These are phyloP conservation scores for Ypsolopha sequella DNA, from an alignment of 2,888 invertebrate species.

Conservation along the genomic window DNA sequence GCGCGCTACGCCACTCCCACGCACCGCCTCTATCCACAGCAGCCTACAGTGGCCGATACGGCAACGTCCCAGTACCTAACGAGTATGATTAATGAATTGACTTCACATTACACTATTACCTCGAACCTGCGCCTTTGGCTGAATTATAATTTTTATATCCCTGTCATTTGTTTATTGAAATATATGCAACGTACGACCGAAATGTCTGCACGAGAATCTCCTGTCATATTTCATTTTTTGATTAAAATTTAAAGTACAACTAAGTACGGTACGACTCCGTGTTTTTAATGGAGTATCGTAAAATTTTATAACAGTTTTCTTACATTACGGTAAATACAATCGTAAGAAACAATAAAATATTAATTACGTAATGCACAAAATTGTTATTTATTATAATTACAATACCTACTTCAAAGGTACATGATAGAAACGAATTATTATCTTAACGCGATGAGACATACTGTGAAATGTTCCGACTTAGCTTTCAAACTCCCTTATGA, in stretches of 20 bases:
- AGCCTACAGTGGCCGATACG: conserved; percentile 39
- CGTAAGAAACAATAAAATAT: conserved; percentile 68
- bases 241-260: conserved; percentile 62
- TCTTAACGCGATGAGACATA: conserved; percentile 68
- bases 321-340: conserved; percentile 66
- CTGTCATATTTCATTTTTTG: conserved; percentile 42
- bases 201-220: conserved; percentile 47
- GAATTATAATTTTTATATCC: conserved; percentile 53
- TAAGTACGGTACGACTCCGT: conserved; percentile 61
- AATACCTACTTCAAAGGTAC: conserved; percentile 68
- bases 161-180: conserved; percentile 65
- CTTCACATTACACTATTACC: conserved; percentile 67
- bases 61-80: conserved; percentile 54
- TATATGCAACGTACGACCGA: conserved; percentile 51
- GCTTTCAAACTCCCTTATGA: conserved; percentile 59
- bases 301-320: conserved; percentile 58
- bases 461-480: conserved; percentile 63
- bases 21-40: conserved; percentile 38
- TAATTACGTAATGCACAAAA: conserved; percentile 69
- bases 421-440: conserved; percentile 67
- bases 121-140: conserved; percentile 66
- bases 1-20: conserved; percentile 20
- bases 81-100: conserved; percentile 70
- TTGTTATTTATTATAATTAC: conserved; percentile 63
- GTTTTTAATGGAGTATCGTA: conserved; percentile 43